Base-by-base conservation (phyloP, 2,113 vertebrate genomes). In the Felis chaus region DNA sequence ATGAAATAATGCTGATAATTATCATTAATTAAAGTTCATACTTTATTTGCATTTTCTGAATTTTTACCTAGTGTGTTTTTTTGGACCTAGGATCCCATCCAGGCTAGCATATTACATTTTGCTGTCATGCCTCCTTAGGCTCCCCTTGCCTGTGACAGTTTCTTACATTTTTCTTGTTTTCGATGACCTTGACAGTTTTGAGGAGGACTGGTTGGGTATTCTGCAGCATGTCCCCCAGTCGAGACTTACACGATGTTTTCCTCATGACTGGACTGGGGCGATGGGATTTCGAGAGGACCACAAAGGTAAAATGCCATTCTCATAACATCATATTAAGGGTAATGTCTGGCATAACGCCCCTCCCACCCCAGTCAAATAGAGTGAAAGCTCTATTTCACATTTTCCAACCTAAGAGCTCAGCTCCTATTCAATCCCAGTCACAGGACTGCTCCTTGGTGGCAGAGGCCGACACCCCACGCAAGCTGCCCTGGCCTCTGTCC, bases 381-480 rank as follows among this genome's bases (percentile, higher is more conserved):
- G 55, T 8, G 55, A 57, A 45, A 88, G 68, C 61, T 55, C 39
- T 36, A 4, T 48, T 53, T 79, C 55, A 33, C 16, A 19, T 74
- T 83, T 84, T 55, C 48, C 21, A n/a, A 2, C 0, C 0, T 33
- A 55, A 90, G 61, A 19, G 29, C 80, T 61, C 14, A 7, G 68
- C 6, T 14, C 27, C 33, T 6, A 1, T n/a, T 88, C 36, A 55
- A 29, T 36, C 16, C 15, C 33, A 7, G 33, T 15, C 41, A 39
- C 29, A 45, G 61, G 36, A 21, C 7, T 0, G 9, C 50, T 65
- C 36, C 33, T 19, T 57, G 76, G 18, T 0, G 16, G 68, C 0
- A 0, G 21, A 94, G 50, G 61, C 18, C 0, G 7, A 4, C 5
- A 13, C 31, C 16, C 0, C 0, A 4, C 2, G 13, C 2, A 0